phyloP scores from a whole-genome alignment of 2,888 invertebrate genomes.

The Eupelmus urozonus region DNA sequence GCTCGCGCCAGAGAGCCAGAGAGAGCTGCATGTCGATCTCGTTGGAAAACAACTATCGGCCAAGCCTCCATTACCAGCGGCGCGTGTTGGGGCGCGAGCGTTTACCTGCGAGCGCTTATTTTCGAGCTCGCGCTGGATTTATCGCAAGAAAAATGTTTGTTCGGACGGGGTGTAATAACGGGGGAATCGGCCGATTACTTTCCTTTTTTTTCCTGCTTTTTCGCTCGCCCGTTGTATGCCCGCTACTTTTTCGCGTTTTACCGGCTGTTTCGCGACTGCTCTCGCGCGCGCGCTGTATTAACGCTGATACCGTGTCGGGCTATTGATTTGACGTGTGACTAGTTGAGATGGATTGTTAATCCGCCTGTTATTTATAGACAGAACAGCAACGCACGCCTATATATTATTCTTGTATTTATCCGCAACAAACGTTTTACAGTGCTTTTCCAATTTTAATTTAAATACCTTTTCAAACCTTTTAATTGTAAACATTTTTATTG shows the following conservation, averaged over 20 bases:
- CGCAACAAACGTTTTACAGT: too few species aligned
- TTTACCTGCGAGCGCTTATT: neutral
- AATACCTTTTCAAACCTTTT: too few species aligned
- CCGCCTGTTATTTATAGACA: too few species aligned
- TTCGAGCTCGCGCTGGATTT: neutral
- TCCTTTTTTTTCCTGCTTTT: neutral
- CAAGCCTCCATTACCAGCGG: neutral
- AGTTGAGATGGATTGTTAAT: too few species aligned
- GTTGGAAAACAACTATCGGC: constrained; percentile 69
- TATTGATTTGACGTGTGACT: too few species aligned
- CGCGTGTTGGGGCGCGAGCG: neutral
- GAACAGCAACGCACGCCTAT: too few species aligned
- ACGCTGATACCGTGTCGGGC: too few species aligned
- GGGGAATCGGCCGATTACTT: neutral
- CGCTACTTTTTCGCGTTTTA: neutral
- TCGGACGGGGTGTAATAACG: neutral
- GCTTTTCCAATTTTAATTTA: too few species aligned
- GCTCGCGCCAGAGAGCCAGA: constrained; percentile 62
- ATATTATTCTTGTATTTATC: too few species aligned
- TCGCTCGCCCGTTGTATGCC: neutral
- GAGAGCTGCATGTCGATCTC: constrained; percentile 61
- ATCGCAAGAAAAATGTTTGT: neutral
- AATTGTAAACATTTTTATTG: too few species aligned
- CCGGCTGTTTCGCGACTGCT: too few species aligned
- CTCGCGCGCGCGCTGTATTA: too few species aligned